Evolutionary conservation across 1,140 invertebrate genomes (phyloP).

Genomic region (Oncopeltus fasciatus): DNA sequence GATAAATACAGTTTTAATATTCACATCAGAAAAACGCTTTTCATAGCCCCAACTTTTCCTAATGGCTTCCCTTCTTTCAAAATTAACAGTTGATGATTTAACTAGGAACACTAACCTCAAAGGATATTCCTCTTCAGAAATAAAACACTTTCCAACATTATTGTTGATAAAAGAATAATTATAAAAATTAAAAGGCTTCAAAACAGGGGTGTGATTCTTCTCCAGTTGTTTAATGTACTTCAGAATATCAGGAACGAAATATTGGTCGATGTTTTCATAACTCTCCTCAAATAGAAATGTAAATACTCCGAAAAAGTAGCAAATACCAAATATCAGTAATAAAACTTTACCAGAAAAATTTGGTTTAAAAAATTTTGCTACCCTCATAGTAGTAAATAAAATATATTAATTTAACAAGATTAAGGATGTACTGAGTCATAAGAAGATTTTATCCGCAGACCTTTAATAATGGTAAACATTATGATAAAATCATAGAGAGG

Average conservation of each 20-base stretch:
- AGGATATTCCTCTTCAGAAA: slow-evolving; percentile 24
- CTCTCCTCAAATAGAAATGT: slow-evolving; percentile 50
- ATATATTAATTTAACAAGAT: too few relatives aligned
- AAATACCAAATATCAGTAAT: slow-evolving; percentile 23
- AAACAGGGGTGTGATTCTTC: slow-evolving; percentile 34
- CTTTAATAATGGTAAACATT: too few relatives aligned
- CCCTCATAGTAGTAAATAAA: too few relatives aligned
- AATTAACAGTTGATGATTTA: slow-evolving; percentile 66
- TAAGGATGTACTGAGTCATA: too few relatives aligned
- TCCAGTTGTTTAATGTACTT: slow-evolving; percentile 37
- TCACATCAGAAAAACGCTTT: slow-evolving; percentile 51
- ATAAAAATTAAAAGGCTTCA: slow-evolving; percentile 42
- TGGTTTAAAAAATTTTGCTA: too few relatives aligned
- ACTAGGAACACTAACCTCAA: slow-evolving; percentile 56
- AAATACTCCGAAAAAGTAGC: slow-evolving; percentile 50
- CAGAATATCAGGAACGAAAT: slow-evolving; percentile 44
- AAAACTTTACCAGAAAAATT: too few relatives aligned
- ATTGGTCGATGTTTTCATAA: slow-evolving; percentile 54
- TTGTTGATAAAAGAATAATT: slow-evolving; percentile 39
- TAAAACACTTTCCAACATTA: slow-evolving; percentile 35
- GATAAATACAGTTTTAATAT: slow-evolving; percentile 64
- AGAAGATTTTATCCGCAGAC: too few relatives aligned
- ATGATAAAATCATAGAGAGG: too few relatives aligned
- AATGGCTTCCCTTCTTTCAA: slow-evolving; percentile 52
- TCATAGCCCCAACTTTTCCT: slow-evolving; percentile 74